Percentiles rank a stretch among this genome's conserved stretches.
These are phyloP conservation scores for Trissolcus brochymenae DNA, from an alignment of 2,888 invertebrate species.

Conservation along the genomic window DNA sequence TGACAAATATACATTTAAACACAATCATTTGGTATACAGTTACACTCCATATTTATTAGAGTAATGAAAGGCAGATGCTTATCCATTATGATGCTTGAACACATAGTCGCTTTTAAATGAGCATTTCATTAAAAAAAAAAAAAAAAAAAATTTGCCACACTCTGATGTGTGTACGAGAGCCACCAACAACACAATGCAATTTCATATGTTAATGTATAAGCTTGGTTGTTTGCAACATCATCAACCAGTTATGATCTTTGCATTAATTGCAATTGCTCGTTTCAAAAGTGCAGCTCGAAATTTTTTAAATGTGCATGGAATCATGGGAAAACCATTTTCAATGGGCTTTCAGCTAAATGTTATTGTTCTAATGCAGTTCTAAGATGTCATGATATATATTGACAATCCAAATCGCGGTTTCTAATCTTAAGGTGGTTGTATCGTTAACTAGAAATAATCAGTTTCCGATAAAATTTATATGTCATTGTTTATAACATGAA, in stretches of 20 bases:
- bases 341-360: conserved; percentile 34
- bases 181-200: conserved; percentile 38
- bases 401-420: too few species aligned
- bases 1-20: conserved; percentile 29
- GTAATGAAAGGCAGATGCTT: conserved; percentile 40
- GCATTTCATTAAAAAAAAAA: conserved; percentile 49
- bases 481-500: too few species aligned
- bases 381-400: conserved; percentile 5
- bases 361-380: conserved; percentile 51
- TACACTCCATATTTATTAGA: conserved; percentile 40
- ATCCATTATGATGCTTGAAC: conserved; percentile 39
- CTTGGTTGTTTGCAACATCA: conserved; percentile 38
- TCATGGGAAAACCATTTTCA: conserved; percentile 46
- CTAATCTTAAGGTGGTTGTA: too few species aligned
- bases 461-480: too few species aligned
- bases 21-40: conserved; percentile 44
- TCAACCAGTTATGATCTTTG: conserved; percentile 47
- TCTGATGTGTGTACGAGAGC: conserved; percentile 6
- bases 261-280: conserved; percentile 51
- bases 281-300: conserved; percentile 44
- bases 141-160: conserved; percentile 33
- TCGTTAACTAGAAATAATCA: too few species aligned
- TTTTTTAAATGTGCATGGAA: conserved; percentile 34
- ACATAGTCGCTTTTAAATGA: conserved; percentile 40
- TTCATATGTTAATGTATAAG: conserved; percentile 37